Evolutionary conservation across 2,797 vertebrate species (phyloP).

Genomic region (Mustela erminea): DNA sequence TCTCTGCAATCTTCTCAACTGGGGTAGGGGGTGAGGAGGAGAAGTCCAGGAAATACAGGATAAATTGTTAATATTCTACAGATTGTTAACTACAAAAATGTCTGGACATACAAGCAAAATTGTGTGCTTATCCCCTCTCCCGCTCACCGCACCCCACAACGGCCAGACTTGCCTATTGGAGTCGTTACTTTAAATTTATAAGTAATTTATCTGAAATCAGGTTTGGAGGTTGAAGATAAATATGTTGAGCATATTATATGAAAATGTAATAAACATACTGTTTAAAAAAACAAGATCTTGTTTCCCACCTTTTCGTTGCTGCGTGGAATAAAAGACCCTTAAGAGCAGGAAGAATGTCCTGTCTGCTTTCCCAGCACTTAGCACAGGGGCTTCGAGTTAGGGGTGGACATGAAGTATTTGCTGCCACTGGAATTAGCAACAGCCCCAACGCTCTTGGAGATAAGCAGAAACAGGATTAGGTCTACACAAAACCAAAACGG

Average conservation of each 20-base stretch:
- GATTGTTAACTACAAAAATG: not conserved
- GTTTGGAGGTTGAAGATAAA: constrained; percentile 28
- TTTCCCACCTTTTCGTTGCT: not conserved
- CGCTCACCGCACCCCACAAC: rapidly evolving
- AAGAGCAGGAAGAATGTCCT: not conserved
- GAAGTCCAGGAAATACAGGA: not conserved
- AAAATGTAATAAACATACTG: not conserved
- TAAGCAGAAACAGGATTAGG: not conserved
- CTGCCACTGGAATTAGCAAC: not conserved
- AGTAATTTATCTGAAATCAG: constrained; percentile 10
- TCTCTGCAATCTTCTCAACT: not conserved
- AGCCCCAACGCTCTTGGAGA: not conserved
- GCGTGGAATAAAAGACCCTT: not conserved
- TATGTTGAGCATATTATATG: constrained; percentile 35
- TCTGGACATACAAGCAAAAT: not conserved
- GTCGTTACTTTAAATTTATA: constrained; percentile 30
- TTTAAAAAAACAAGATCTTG: constrained; percentile 51
- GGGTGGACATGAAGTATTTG: not conserved
- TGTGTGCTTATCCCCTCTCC: not conserved
- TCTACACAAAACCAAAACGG: not conserved
- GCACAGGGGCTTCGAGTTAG: not conserved
- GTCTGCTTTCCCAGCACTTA: not conserved
- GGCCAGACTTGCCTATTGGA: not conserved
- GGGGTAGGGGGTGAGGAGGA: not conserved
- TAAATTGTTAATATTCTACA: not conserved